A percentile compares a stretch with the other conserved stretches of the same genome.
These are phyloP conservation scores for Cydia splendana DNA, from an alignment of 1,140 invertebrate genomes.

Conservation along the genomic window DNA sequence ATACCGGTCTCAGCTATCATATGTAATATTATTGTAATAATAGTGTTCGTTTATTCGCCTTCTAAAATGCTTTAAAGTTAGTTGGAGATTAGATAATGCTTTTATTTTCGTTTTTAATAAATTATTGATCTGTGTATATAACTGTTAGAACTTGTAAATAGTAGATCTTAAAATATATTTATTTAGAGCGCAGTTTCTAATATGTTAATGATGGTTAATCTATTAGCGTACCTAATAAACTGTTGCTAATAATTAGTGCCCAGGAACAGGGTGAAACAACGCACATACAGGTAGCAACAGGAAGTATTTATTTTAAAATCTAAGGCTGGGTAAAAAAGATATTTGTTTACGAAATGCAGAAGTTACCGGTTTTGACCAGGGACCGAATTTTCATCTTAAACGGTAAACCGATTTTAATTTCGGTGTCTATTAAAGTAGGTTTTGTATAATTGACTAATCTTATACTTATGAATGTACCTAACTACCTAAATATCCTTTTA, in stretches of 20 bases:
- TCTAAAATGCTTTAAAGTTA: slow-evolving; percentile 70
- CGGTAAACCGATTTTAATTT: no score
- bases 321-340: no score
- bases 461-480: no score
- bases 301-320: not conserved
- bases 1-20: slow-evolving; percentile 37
- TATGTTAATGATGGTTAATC: slow-evolving; percentile 35
- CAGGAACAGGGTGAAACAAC: not conserved
- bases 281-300: not conserved
- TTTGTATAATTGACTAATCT: no score
- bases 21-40: slow-evolving; percentile 42
- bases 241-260: slow-evolving; percentile 18
- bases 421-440: no score
- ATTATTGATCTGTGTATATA: slow-evolving; percentile 70
- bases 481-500: no score
- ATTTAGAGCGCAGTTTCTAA: slow-evolving; percentile 46
- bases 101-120: slow-evolving; percentile 51
- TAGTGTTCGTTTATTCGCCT: slow-evolving; percentile 70
- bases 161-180: slow-evolving; percentile 58
- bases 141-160: slow-evolving; percentile 67
- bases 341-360: no score
- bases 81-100: slow-evolving; percentile 52
- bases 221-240: slow-evolving; percentile 28
- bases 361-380: no score
- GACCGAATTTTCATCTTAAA: no score